Base-by-base conservation (phyloP, 2,888 invertebrate genomes). In the Nymphalis urticae region DNA sequence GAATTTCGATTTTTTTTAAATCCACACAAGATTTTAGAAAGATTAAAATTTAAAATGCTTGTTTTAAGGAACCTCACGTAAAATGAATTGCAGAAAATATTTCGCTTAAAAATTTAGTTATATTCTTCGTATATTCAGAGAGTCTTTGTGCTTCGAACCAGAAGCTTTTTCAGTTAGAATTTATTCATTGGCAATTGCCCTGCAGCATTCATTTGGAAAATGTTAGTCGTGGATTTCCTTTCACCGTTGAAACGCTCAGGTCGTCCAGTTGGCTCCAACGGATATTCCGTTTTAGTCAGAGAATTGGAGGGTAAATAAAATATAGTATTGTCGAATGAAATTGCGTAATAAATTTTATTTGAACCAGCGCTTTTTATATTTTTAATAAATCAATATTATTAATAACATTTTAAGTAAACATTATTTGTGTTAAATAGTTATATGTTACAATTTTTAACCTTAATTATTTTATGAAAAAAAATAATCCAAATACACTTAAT, bases 191-290 rank as follows among this genome's bases (percentile, higher is more conserved):
- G 70, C 72, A 63, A 70, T 72, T 65, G 61, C 65, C 69, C 62
- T 70, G 70, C 70, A 70, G 70, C 70, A 70, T 72, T 70, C 70
- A 70, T 67, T 72, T 59, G 70, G 70, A 72, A 70, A 72, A 72
- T 72, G 60, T 72, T 68, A 68, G 70, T 65, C 65, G 63, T 70
- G 70, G 70, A 70, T 72, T 70, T 72, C 59, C 65, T 70, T 72
- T 68, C 65, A 68, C 47, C 56, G 58, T 58, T 54, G 59, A 70
- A 64, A 65, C 56, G 64, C 63, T 71, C 69, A 61, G 68, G 64
- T 72, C 65, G 62, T 68, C 67, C 69, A 70, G 32, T 65, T 56
- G 51, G 67, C 64, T 67, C 63, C 67, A 60, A 62, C 54, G 64
- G 67, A 67, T 72, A 65, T 65, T 68, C 65, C 59, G 62, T 58